Conservation (phyloP, 2,797 vertebrate species). For the Anguilla pacifica region DNA sequence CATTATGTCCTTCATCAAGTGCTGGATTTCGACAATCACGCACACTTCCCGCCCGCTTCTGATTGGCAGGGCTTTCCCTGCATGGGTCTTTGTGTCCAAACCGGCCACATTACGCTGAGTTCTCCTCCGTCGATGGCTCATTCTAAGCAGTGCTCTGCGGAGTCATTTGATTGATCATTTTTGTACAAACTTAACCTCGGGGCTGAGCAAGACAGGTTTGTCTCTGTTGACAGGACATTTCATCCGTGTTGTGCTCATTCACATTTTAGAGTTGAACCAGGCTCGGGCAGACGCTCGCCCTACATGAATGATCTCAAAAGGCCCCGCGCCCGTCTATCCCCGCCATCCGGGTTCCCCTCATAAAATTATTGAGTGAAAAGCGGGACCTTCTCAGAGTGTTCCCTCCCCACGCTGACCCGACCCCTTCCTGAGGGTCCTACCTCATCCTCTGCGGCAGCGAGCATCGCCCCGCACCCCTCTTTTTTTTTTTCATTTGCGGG, state of each 20-base stretch:
- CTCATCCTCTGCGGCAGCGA: conserved; percentile 62
- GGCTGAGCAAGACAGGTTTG: background rate
- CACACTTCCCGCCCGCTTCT: conserved; percentile 67
- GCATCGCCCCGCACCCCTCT: conserved; percentile 59
- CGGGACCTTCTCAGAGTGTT: conserved; percentile 75
- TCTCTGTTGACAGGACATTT: background rate
- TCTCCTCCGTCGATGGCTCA: conserved; percentile 52
- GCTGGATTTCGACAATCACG: conserved; percentile 66
- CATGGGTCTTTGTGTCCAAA: conserved; percentile 74
- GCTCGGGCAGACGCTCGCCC: background rate
- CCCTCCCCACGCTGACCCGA: conserved; percentile 76
- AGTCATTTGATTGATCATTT: conserved; percentile 69
- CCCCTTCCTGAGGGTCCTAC: conserved; percentile 55
- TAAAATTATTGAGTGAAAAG: conserved; percentile 77
- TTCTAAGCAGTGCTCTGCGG: conserved; percentile 63
- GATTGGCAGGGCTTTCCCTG: conserved; percentile 59
- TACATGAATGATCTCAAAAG: background rate
- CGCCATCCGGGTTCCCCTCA: conserved; percentile 72
- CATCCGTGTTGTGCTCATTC: background rate
- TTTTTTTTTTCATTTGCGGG: conserved; percentile 73
- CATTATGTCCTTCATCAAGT: conserved; percentile 67
- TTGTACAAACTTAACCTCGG: background rate
- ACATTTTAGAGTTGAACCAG: background rate
- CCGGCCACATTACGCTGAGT: conserved; percentile 78
- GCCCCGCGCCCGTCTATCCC: conserved; percentile 45